Base-by-base conservation (phyloP, 2,888 invertebrate species). In the Pammene fasciana region DNA sequence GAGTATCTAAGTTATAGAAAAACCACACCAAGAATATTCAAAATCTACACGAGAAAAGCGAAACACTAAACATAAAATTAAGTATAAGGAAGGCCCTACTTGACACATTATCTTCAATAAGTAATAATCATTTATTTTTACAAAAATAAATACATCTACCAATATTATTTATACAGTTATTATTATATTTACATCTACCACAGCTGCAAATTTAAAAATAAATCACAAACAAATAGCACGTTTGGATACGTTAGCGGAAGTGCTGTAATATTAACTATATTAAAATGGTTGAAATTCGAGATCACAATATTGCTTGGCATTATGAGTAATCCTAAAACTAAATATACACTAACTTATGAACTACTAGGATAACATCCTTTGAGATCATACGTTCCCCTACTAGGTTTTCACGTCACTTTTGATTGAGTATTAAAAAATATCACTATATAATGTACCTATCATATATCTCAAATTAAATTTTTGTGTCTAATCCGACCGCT, bases 241-340 rank as follows among this genome's bases (percentile, higher is more conserved):
- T 55, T 48, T 52, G 66, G 68, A 48, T 68, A 67, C 50, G 62
- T 67, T 70, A 66, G 60, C 62, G 59, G 70, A 68, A 66, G 72
- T 55, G 14, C 52, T 43, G 50, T 43, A 9, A 34, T 45, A 38
- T 46, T 48, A 48, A 60, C 70, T 60, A 65, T 57, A 59, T 54
- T 59, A 65, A 62, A 68, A 75, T 46, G 57, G 55, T 70, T 67
- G 65, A 83, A 81, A 79, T 79, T 79, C 78, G 82, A 84, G 83
- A 90, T 90, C 89, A 90, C 89, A 89, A 87, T 90, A 90, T 91
- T 89, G 91, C 91, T 91, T 91, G 83, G 90, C 90, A 90, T 90
- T 90, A 89, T 84, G 79, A 65, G 26, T 65, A 79, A 8, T 71
- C 78, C 81, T 85, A 84, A 60, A n/a, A 68, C 73, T 74, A 71